Conservation (phyloP, 2,113 vertebrate genomes). For the Bucco capensis region DNA sequence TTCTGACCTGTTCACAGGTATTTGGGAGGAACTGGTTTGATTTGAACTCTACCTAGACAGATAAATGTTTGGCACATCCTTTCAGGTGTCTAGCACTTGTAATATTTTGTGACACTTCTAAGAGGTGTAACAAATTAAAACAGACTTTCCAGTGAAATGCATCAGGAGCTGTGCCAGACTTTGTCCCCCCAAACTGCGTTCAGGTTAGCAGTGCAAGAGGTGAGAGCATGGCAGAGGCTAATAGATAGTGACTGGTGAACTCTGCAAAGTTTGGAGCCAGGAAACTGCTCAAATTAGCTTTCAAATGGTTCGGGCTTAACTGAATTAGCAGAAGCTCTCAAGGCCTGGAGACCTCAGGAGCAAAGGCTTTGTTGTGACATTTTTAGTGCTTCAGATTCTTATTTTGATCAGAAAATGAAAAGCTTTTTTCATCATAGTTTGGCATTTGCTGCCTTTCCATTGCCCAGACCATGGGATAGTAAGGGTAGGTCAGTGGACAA, state of each 20-base stretch:
- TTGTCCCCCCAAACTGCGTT: not conserved
- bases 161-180: conserved; percentile 12
- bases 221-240: not conserved
- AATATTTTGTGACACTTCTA: conserved; percentile 50
- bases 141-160: conserved; percentile 3
- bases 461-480: not conserved
- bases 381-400: not conserved
- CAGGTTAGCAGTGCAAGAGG: conserved; percentile 29
- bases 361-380: not conserved
- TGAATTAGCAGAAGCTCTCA: not conserved
- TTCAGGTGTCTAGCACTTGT: conserved; percentile 10
- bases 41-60: conserved; percentile 11
- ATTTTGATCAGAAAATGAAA: conserved; percentile 15
- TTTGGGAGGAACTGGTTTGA: conserved; percentile 36
- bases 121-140: conserved; percentile 55
- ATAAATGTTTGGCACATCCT: not conserved
- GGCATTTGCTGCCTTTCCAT: not conserved
- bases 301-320: conserved; percentile 12
- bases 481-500: not conserved
- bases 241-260: conserved; percentile 43
- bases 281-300: conserved; percentile 2
- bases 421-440: conserved; percentile 10
- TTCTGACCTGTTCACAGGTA: conserved; percentile 47
- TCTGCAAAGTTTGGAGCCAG: not conserved
- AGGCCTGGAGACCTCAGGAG: not conserved